Base-by-base conservation (phyloP, 2,888 invertebrate species). In the Heteropelma amictum region DNA sequence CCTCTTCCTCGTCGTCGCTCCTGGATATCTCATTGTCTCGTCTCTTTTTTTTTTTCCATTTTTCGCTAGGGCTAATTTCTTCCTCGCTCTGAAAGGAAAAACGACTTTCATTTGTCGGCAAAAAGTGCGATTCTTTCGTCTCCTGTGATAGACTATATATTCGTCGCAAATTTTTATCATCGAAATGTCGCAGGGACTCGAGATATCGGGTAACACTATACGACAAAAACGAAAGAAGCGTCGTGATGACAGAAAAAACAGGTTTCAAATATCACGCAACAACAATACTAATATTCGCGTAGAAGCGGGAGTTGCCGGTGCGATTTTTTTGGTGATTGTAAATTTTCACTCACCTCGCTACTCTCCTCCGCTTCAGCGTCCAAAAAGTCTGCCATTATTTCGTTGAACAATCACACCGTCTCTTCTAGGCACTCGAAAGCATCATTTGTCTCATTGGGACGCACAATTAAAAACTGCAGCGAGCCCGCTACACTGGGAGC, bases 1-100 rank as follows among this genome's bases (percentile, higher is more conserved):
- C 94, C 89, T 95, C 96, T 78, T 97, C 96, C 76, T 97, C 97
- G 78, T 97, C 97, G 77, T 97, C 96, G 77, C 95, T 95, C n/a
- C n/a, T n/a, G n/a, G n/a, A 85, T 95, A 95, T 85, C 95, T 94
- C 74, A 95, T 92, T 56, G 94, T 93, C 89, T 95, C 95, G 8
- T 93, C 89, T 84, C 91, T 91, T 89, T 95, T 95, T 1, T 93
- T 90, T 85, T 94, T 95, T 87, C 94, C 95, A 60, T 93, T 92
- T n/a, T 82, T 94, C 93, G 81, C 92, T 91, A 61, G 92, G 63
- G 23, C 47, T 42, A 1, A 28, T 12, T 47, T 49, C 47, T 82
- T 95, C 94, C 85, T 94, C 96, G 89, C 96, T 94, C 88, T 93
- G 47, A 61, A 51, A 38, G 60, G 77, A 12, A 12, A 45, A 45